Conservation (phyloP, 2,797 vertebrate species). For the Alauda arvensis region DNA sequence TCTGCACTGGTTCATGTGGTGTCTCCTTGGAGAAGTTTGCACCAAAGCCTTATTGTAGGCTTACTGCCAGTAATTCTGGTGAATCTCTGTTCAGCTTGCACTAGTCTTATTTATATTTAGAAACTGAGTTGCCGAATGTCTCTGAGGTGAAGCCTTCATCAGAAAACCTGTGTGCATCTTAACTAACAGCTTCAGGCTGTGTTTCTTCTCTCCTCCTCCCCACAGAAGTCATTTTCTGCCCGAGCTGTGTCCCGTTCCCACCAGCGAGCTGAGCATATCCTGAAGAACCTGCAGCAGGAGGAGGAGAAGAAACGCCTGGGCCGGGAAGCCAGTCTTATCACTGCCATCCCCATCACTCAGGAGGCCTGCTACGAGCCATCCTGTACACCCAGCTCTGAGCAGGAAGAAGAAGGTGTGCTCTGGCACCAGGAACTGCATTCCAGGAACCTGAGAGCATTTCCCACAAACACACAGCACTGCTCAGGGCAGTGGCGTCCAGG, state of each 20-base stretch:
- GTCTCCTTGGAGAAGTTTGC: not conserved
- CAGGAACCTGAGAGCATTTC: not conserved
- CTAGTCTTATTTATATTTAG: not conserved
- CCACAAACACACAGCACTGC: not conserved
- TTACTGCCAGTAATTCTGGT: not conserved
- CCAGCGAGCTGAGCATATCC: slow-evolving; percentile 95
- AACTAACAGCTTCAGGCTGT: not conserved
- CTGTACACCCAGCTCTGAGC: slow-evolving; percentile 91
- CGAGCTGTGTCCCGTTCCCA: slow-evolving; percentile 96
- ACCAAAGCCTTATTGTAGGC: not conserved
- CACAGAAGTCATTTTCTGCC: slow-evolving; percentile 96
- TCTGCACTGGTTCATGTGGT: not conserved
- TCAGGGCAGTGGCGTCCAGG: not conserved
- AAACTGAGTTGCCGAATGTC: not conserved
- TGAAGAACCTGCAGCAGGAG: slow-evolving; percentile 98
- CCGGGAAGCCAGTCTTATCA: slow-evolving; percentile 96
- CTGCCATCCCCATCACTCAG: slow-evolving; percentile 94
- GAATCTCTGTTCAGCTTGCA: not conserved
- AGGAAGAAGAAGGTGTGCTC: slow-evolving; percentile 94
- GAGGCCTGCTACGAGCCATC: slow-evolving; percentile 97
- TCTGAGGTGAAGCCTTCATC: not conserved
- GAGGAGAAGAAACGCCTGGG: slow-evolving; percentile 95
- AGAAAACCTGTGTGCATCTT: not conserved
- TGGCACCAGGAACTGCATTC: not conserved
- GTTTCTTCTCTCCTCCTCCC: not conserved